Evolutionary conservation across 2,113 vertebrate species (phyloP).

Genomic region (Brachypteracias leptosomus): DNA sequence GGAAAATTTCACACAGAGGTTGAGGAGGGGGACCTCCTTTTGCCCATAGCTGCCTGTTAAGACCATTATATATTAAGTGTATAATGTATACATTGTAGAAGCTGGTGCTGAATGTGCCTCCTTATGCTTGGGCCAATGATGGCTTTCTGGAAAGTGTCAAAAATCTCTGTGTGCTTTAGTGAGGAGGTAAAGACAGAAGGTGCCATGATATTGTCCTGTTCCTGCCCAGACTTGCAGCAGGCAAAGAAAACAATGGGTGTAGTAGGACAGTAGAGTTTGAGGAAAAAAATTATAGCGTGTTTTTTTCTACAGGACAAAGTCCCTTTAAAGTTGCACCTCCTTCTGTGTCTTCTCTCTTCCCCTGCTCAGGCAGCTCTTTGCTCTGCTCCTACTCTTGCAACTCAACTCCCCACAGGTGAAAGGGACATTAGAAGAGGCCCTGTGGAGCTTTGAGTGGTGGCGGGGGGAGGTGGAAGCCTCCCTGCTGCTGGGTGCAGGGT

Average conservation of each 20-base stretch:
- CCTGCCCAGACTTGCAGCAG: background rate
- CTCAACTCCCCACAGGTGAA: rapidly evolving
- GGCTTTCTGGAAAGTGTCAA: background rate
- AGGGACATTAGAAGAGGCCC: rapidly evolving
- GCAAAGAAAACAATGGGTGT: background rate
- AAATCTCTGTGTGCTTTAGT: no score
- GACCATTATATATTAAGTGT: no score
- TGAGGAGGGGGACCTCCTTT: background rate
- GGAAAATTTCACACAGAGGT: background rate
- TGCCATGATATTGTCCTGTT: rapidly evolving
- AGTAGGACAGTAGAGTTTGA: rapidly evolving
- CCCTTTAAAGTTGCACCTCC: background rate
- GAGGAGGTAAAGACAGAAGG: background rate
- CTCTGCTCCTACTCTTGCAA: rapidly evolving
- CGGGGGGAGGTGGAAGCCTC: rapidly evolving
- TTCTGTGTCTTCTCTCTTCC: background rate
- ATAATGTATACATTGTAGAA: background rate
- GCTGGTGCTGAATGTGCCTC: background rate
- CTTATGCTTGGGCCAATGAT: background rate
- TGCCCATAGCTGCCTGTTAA: background rate
- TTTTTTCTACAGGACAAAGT: background rate
- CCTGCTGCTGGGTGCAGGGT: rapidly evolving
- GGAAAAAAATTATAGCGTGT: rapidly evolving
- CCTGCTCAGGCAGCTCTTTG: background rate
- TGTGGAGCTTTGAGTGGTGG: rapidly evolving